Evolutionary conservation across 2,888 invertebrate species (phyloP).

Genomic region (Troides aeacus): DNA sequence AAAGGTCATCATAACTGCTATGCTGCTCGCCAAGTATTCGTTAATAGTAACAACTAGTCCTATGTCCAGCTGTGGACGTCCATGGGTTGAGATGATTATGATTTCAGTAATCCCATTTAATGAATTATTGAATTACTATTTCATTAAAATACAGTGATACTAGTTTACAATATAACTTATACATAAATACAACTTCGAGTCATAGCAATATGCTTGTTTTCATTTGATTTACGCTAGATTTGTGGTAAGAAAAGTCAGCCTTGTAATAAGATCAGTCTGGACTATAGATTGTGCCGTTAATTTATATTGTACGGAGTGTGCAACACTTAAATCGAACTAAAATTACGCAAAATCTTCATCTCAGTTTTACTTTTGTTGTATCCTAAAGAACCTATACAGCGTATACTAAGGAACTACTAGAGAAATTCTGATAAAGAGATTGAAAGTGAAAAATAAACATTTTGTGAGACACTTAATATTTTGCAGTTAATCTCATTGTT

Average conservation of each 20-base stretch:
- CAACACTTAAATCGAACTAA: slow-evolving; percentile 1
- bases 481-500: slow-evolving; percentile 6
- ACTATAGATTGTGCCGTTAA: slow-evolving; percentile 2
- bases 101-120: background rate
- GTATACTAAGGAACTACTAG: background rate
- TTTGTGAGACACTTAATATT: background rate
- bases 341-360: background rate
- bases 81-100: too few relatives aligned
- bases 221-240: slow-evolving; percentile 2
- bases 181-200: background rate
- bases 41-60: too few relatives aligned
- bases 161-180: background rate
- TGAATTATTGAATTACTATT: background rate
- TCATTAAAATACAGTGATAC: background rate
- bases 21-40: too few relatives aligned
- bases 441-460: background rate
- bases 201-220: background rate
- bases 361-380: too few relatives aligned
- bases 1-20: too few relatives aligned
- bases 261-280: slow-evolving; percentile 9
- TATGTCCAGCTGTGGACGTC: too few relatives aligned
- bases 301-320: slow-evolving; percentile 3
- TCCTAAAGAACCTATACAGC: background rate
- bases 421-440: background rate
- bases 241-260: slow-evolving; percentile 15